These are phyloP conservation scores for Podarcis lilfordi DNA, from an alignment of 2,797 vertebrate genomes.

Conservation along the genomic window DNA sequence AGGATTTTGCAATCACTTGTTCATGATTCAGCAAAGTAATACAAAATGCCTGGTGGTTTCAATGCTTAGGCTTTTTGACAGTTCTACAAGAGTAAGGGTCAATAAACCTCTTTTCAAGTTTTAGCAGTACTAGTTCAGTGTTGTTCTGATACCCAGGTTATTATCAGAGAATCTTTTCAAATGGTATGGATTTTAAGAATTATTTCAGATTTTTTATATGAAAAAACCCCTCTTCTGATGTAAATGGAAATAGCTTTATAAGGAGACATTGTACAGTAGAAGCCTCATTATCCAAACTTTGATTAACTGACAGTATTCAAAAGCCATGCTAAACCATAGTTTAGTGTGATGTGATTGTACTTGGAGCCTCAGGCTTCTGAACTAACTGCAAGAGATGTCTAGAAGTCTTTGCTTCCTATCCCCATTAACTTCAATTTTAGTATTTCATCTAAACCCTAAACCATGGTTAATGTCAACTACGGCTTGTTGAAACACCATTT, in stretches of 20 bases:
- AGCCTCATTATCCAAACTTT: neutral
- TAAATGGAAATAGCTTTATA: constrained; percentile 47
- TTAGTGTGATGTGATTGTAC: no score
- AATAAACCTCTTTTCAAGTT: constrained; percentile 67
- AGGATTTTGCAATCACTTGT: constrained; percentile 73
- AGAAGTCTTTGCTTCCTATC: no score
- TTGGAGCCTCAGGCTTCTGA: no score
- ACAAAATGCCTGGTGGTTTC: constrained; percentile 60
- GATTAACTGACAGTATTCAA: neutral
- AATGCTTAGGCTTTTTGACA: constrained; percentile 69
- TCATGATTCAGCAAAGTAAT: constrained; percentile 75
- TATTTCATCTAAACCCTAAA: no score
- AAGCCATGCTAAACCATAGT: no score
- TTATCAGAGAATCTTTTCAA: constrained; percentile 57
- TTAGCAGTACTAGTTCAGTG: constrained; percentile 81
- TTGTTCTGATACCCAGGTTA: constrained; percentile 66
- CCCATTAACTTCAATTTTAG: no score
- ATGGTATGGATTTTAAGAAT: constrained; percentile 56
- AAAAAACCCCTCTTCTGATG: constrained; percentile 2
- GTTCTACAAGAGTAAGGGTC: constrained; percentile 69
- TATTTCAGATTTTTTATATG: constrained; percentile 64
- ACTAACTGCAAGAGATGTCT: no score
- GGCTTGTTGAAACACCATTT: no score
- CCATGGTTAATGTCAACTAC: no score
- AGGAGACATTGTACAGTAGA: neutral